Percentiles rank a stretch among this genome's conserved stretches.
phyloP scores from a whole-genome alignment of 2,113 vertebrate genomes.

The Xiphorhynchus elegans region DNA sequence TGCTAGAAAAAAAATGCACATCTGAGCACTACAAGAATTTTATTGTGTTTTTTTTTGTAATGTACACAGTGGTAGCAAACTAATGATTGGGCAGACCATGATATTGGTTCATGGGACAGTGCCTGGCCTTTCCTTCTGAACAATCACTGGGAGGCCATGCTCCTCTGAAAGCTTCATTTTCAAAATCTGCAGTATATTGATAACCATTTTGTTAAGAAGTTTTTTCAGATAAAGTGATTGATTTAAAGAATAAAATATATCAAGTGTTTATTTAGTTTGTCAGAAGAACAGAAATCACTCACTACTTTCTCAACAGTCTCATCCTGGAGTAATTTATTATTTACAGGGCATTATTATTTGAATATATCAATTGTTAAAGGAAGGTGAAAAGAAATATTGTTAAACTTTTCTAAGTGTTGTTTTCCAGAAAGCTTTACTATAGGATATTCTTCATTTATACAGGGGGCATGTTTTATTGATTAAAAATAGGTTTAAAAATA shows the following conservation, averaged over 20 bases:
- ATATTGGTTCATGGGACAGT: not conserved
- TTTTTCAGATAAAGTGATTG: not conserved
- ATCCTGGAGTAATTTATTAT: not conserved
- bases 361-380: not conserved
- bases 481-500: not conserved
- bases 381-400: not conserved
- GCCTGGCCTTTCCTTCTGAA: not conserved
- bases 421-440: not conserved
- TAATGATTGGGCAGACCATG: not conserved
- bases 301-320: not conserved
- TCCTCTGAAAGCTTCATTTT: not conserved
- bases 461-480: constrained; percentile 13
- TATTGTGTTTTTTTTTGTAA: not conserved
- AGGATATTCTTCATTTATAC: not conserved
- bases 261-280: not conserved
- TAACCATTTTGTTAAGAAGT: not conserved
- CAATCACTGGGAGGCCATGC: not conserved
- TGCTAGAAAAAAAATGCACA: not conserved
- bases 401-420: not conserved
- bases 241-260: not conserved
- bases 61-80: not conserved
- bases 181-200: not conserved
- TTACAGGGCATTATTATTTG: not conserved
- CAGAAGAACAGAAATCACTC: not conserved
- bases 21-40: not conserved